phyloP scores from a whole-genome alignment of 1,140 invertebrate genomes.

The Macrobrachium nipponense region DNA sequence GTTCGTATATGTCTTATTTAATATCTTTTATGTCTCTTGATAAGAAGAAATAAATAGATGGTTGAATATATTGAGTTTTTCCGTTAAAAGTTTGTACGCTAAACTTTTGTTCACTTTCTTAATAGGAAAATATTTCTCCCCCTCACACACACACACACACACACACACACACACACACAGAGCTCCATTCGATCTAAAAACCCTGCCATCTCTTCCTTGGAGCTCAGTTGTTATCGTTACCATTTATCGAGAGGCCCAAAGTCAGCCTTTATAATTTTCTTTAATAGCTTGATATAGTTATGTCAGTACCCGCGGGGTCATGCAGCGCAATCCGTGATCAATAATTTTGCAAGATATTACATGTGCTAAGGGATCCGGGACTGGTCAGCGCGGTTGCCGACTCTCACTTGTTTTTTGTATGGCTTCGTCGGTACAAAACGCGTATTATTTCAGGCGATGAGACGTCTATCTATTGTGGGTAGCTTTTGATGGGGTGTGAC shows the following conservation, averaged over 20 bases:
- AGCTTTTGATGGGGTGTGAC: no score
- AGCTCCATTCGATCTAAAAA: not conserved
- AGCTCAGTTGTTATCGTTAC: not conserved
- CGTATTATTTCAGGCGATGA: no score
- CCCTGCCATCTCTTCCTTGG: not conserved
- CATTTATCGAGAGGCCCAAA: not conserved
- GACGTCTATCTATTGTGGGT: no score
- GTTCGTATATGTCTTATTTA: no score
- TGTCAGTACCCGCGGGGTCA: constrained; percentile 13
- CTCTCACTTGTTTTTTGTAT: not conserved
- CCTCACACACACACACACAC: no score
- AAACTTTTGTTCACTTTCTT: no score
- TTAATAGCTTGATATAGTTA: constrained; percentile 26
- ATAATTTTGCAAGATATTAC: constrained; percentile 25
- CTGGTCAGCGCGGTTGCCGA: not conserved
- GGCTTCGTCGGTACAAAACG: no score
- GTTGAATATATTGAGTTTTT: no score
- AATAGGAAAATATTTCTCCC: no score
- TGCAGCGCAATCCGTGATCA: constrained; percentile 17
- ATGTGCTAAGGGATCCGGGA: constrained; percentile 12
- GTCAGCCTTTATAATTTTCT: constrained; percentile 21
- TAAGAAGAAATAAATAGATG: no score
- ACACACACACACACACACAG: not conserved
- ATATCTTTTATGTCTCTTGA: no score
- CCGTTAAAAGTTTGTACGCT: no score